Conservation (phyloP, 1,140 invertebrate species). For the Polypedilum vanderplanki region DNA sequence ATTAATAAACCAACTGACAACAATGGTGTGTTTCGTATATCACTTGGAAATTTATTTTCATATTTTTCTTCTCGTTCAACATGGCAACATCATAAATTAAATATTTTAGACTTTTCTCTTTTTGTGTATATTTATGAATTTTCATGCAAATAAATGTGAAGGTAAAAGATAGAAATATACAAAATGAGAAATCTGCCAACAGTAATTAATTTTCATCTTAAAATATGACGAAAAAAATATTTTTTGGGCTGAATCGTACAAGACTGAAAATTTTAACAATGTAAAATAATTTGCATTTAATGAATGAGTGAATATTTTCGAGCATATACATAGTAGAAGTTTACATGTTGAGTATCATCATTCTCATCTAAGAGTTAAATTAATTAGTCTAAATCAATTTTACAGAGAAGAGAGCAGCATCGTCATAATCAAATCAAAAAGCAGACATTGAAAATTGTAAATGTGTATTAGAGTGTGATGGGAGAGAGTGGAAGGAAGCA, state of each 20-base stretch:
- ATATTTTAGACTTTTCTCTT: neutral
- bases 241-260: neutral
- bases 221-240: neutral
- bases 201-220: constrained; percentile 14
- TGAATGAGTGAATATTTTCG: neutral
- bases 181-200: constrained; percentile 16
- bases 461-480: neutral
- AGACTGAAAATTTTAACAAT: neutral
- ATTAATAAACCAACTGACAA: too few species aligned
- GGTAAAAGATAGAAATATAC: neutral
- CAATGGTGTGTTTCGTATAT: too few species aligned
- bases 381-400: constrained; percentile 20
- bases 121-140: neutral
- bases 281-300: constrained; percentile 10
- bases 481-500: neutral
- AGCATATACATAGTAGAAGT: too few species aligned
- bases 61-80: too few species aligned
- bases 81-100: neutral
- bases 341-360: neutral
- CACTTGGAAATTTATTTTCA: too few species aligned
- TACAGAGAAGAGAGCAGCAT: neutral
- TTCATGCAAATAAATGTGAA: neutral
- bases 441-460: constrained; percentile 1
- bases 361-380: constrained; percentile 17
- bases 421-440: neutral